These are phyloP conservation scores for Crax fasciolata DNA, from an alignment of 2,797 vertebrate species.

Conservation along the genomic window DNA sequence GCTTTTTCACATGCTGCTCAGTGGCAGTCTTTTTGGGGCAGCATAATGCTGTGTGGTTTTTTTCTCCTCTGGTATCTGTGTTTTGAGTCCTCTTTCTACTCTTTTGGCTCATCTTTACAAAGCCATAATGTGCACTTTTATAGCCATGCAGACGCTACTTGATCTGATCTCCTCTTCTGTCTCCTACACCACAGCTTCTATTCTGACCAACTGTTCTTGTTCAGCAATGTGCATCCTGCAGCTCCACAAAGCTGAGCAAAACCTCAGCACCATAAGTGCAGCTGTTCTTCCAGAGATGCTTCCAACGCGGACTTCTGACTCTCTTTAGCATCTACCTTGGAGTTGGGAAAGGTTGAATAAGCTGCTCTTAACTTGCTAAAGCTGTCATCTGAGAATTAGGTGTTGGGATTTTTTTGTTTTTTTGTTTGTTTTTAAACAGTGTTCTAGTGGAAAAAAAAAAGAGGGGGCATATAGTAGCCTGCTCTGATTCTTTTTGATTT, in stretches of 20 bases:
- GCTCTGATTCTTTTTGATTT: background rate
- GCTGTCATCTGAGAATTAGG: background rate
- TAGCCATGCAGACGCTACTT: conserved; percentile 37
- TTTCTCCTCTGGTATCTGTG: background rate
- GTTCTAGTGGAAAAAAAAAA: background rate
- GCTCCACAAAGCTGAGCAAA: background rate
- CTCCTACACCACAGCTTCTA: background rate
- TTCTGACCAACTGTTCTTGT: conserved; percentile 1
- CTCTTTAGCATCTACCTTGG: background rate
- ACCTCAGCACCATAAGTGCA: background rate
- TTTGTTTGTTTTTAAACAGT: background rate
- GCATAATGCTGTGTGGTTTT: background rate
- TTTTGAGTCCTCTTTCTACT: background rate
- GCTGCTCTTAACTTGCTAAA: background rate
- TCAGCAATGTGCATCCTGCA: background rate
- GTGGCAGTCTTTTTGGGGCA: background rate
- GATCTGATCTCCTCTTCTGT: conserved; percentile 19
- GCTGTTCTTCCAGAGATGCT: background rate
- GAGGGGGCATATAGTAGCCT: background rate
- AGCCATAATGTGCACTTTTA: background rate
- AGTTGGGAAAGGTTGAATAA: background rate
- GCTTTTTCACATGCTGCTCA: background rate
- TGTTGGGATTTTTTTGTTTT: background rate
- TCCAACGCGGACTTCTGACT: background rate
- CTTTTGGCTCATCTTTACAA: conserved; percentile 1